A percentile compares a stretch with the other conserved stretches of the same genome.
These are phyloP conservation scores for Hemibagrus guttatus DNA, from an alignment of 2,797 vertebrate genomes.

Conservation along the genomic window DNA sequence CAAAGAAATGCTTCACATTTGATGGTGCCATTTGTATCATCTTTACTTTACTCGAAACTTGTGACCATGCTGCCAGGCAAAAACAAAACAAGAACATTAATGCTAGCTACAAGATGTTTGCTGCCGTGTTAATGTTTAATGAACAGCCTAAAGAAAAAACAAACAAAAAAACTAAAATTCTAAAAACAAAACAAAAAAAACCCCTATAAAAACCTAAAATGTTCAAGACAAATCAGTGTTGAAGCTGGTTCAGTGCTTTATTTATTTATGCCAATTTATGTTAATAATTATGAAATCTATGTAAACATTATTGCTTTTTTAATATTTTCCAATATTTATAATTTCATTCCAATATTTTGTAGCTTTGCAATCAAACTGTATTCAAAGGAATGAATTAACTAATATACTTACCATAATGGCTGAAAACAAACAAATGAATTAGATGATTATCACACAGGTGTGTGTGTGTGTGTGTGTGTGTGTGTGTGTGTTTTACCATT, in stretches of 20 bases:
- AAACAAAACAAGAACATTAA: not conserved
- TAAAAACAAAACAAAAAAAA: too few relatives aligned
- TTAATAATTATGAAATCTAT: not conserved
- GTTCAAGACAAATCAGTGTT: not conserved
- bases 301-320: not conserved
- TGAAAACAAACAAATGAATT: not conserved
- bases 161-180: not conserved
- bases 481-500: constrained; percentile 80
- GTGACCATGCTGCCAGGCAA: not conserved
- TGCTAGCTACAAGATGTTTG: not conserved
- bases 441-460: too few relatives aligned
- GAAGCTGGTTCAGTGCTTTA: not conserved
- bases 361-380: not conserved
- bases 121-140: not conserved
- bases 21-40: not conserved
- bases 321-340: not conserved
- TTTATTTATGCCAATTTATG: not conserved
- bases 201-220: too few relatives aligned
- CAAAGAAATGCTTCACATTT: not conserved
- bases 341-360: not conserved
- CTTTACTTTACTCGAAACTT: not conserved
- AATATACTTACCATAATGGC: not conserved
- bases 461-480: constrained; percentile 9
- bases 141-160: not conserved
- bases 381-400: not conserved